phyloP scores from a whole-genome alignment of 2,888 invertebrate species.

The Clanis bilineata region DNA sequence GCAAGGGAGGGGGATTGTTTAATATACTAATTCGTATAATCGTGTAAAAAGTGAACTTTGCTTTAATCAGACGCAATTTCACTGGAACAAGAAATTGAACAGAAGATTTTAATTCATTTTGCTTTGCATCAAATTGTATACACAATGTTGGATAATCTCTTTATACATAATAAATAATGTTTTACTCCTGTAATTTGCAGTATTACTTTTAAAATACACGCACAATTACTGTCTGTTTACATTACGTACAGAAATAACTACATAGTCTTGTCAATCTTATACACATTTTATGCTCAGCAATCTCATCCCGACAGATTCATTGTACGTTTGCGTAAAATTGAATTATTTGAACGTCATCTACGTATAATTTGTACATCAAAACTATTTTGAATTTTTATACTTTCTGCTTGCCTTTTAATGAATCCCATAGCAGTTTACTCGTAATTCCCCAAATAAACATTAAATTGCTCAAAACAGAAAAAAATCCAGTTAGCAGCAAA shows the following conservation, averaged over 20 bases:
- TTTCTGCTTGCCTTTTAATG: background rate
- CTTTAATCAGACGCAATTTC: too few species aligned
- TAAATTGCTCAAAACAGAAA: background rate
- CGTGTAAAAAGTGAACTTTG: too few species aligned
- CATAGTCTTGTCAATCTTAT: background rate
- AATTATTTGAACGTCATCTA: background rate
- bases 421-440: background rate
- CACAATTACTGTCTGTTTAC: background rate
- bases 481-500: too few species aligned
- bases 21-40: too few species aligned
- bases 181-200: background rate
- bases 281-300: background rate
- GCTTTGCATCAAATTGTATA: too few species aligned
- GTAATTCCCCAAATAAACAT: background rate
- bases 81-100: too few species aligned
- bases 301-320: background rate
- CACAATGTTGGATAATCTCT: background rate
- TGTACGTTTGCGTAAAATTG: background rate
- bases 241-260: slow-evolving; percentile 10
- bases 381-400: background rate
- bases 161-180: background rate
- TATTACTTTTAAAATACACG: background rate
- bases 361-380: background rate
- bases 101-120: too few species aligned
- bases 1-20: too few species aligned